A percentile compares a stretch with the other conserved stretches of the same genome.
Evolutionary conservation across 1,140 invertebrate species (phyloP).

Genomic region (Drosophila nebulosa): DNA sequence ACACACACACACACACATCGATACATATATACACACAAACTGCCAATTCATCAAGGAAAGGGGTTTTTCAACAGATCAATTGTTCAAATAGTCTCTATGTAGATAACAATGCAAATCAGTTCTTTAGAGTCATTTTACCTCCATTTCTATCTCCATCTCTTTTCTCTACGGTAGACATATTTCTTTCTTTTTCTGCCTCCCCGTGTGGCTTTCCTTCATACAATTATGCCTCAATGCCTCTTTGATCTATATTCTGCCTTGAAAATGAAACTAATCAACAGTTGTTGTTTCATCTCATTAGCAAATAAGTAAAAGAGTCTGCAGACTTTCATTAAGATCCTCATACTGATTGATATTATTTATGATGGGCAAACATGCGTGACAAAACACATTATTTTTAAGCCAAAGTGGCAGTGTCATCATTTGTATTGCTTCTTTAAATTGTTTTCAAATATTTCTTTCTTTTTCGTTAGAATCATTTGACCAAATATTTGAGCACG

Average conservation of each 20-base stretch:
- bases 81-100: constrained; percentile 48
- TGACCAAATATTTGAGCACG: constrained; percentile 69
- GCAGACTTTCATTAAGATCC: constrained; percentile 64
- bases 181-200: constrained; percentile 14
- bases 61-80: constrained; percentile 54
- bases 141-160: constrained; percentile 26
- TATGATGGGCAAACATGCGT: constrained; percentile 27
- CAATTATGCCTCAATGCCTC: neutral
- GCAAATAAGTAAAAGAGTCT: constrained; percentile 53
- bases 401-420: constrained; percentile 41
- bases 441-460: no score
- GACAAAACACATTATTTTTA: constrained; percentile 17
- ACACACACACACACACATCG: constrained; percentile 11
- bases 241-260: constrained; percentile 4
- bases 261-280: constrained; percentile 46
- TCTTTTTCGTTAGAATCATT: constrained; percentile 52
- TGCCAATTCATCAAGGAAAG: constrained; percentile 37
- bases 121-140: constrained; percentile 49
- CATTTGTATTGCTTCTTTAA: constrained; percentile 14
- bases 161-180: neutral
- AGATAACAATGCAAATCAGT: constrained; percentile 73
- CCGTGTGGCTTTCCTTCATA: neutral
- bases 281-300: constrained; percentile 68
- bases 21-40: constrained; percentile 15
- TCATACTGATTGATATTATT: constrained; percentile 53